These are phyloP conservation scores for Trichonephila inaurata DNA, from an alignment of 1,140 invertebrate genomes.

Conservation along the genomic window DNA sequence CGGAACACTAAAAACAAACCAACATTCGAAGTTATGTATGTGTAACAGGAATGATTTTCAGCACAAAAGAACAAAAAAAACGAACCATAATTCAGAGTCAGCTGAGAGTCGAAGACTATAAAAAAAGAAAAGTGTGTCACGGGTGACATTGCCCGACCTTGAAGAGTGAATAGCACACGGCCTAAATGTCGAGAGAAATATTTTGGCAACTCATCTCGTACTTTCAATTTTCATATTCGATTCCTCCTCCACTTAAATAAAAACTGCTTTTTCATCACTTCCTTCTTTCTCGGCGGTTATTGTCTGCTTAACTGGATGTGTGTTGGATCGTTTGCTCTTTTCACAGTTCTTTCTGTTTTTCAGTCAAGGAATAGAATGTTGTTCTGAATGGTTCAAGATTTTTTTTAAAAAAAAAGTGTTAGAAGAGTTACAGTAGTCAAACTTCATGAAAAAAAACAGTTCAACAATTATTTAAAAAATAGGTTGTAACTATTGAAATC, in stretches of 20 bases:
- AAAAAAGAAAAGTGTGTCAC: conserved; percentile 4
- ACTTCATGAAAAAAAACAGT: too few relatives aligned
- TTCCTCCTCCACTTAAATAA: background rate
- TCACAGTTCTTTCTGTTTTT: too few relatives aligned
- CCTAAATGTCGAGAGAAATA: conserved; percentile 32
- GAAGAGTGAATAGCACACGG: background rate
- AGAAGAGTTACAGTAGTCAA: too few relatives aligned
- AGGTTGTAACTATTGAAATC: too few relatives aligned
- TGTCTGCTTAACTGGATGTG: background rate
- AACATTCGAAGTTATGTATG: background rate
- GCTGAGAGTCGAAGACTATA: background rate
- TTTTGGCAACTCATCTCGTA: conserved; percentile 35
- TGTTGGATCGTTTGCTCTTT: background rate
- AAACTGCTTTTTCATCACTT: background rate
- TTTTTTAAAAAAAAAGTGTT: too few relatives aligned
- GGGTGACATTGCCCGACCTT: conserved; percentile 59
- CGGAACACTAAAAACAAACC: background rate
- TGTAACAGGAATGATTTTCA: background rate
- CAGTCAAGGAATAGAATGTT: too few relatives aligned
- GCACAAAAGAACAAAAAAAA: conserved; percentile 6
- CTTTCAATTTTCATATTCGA: background rate
- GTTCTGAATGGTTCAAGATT: too few relatives aligned
- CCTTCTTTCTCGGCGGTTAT: background rate
- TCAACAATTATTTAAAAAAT: too few relatives aligned
- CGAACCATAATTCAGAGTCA: background rate